These are phyloP conservation scores for Colius striatus DNA, from an alignment of 2,113 vertebrate genomes.

Conservation along the genomic window DNA sequence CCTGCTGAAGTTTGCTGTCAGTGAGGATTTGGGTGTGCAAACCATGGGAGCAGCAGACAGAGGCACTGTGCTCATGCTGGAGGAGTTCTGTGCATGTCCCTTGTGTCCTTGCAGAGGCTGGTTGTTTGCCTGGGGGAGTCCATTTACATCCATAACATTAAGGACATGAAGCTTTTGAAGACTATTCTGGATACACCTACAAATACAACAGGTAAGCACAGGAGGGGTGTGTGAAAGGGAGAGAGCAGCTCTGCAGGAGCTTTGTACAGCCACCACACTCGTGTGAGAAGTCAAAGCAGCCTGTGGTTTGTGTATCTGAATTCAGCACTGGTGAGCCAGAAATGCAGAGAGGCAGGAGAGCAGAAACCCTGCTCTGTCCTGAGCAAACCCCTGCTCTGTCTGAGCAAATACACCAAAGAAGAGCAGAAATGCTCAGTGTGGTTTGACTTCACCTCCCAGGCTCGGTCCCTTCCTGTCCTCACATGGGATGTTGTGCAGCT, in stretches of 20 bases:
- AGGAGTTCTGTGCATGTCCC: background rate
- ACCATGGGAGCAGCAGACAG: background rate
- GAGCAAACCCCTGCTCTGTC: background rate
- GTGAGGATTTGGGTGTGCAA: background rate
- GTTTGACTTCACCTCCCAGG: background rate
- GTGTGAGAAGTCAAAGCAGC: background rate
- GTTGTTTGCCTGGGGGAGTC: slow-evolving; percentile 90
- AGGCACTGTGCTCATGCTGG: background rate
- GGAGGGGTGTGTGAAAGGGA: background rate
- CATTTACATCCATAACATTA: slow-evolving; percentile 95
- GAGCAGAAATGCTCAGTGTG: background rate
- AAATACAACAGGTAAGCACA: slow-evolving; percentile 83
- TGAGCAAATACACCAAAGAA: background rate
- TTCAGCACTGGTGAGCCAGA: background rate
- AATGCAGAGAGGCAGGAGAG: background rate
- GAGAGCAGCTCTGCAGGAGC: background rate
- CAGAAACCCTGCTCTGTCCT: background rate
- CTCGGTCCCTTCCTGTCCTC: background rate
- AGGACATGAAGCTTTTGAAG: slow-evolving; percentile 95
- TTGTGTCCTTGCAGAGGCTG: slow-evolving; percentile 83
- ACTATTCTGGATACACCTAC: slow-evolving; percentile 89
- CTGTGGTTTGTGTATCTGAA: background rate
- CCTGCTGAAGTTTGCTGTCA: background rate
- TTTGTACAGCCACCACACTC: background rate
- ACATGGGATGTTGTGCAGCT: background rate